A percentile compares a stretch with the other conserved stretches of the same genome.
phyloP scores from a whole-genome alignment of 2,888 invertebrate genomes.

The Doris montereyensis region DNA sequence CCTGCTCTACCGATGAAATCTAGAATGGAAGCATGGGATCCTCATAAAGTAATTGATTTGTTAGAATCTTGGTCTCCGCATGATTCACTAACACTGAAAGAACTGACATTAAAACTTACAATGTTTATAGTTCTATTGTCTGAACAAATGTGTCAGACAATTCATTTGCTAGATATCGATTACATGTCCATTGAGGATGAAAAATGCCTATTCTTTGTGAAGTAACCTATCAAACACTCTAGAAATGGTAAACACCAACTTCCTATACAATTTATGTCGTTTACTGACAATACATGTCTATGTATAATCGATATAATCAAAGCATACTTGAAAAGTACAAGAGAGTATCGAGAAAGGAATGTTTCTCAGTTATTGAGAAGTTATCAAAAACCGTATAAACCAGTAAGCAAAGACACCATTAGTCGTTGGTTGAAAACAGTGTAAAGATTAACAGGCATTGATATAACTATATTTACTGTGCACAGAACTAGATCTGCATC shows the following conservation, averaged over 20 bases:
- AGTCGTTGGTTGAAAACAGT: too few relatives aligned
- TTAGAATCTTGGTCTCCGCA: constrained; percentile 9
- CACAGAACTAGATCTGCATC: too few relatives aligned
- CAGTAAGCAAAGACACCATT: too few relatives aligned
- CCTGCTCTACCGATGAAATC: neutral
- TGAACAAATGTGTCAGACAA: neutral
- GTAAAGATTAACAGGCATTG: too few relatives aligned
- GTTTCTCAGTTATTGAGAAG: too few relatives aligned
- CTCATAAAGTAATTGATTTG: neutral
- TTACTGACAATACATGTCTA: neutral
- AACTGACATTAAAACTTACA: constrained; percentile 5
- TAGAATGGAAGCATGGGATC: neutral
- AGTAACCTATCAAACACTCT: neutral
- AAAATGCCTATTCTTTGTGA: neutral
- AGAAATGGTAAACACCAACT: neutral
- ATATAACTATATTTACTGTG: too few relatives aligned
- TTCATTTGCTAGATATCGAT: neutral
- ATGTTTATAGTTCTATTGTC: neutral
- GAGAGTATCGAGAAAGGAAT: too few relatives aligned
- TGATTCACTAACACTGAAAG: neutral
- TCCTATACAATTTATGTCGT: neutral
- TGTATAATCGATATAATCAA: neutral
- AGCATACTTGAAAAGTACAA: neutral
- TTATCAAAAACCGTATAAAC: too few relatives aligned
- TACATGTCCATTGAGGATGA: neutral